Percentiles rank a stretch among this genome's conserved stretches.
Conservation (phyloP, 2,888 invertebrate genomes). For the Drosophila birchii region DNA sequence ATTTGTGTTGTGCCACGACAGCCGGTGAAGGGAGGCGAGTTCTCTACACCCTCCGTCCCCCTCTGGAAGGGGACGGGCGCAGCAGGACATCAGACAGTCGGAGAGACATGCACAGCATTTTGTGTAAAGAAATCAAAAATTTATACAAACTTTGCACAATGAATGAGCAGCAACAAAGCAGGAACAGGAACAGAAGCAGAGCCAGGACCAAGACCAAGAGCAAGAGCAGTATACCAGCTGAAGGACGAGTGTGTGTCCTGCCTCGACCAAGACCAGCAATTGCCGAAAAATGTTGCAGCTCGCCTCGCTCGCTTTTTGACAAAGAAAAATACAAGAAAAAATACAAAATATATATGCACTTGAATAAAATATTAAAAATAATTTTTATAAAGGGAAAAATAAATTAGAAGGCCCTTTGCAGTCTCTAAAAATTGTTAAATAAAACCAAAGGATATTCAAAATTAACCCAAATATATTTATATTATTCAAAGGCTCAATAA, state of each 20-base stretch:
- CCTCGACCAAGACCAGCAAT: constrained; percentile 61
- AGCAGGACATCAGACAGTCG: constrained; percentile 56
- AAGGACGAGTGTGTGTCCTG: constrained; percentile 53
- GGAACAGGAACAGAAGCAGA: constrained; percentile 22
- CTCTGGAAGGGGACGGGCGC: constrained; percentile 12
- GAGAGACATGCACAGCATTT: constrained; percentile 80
- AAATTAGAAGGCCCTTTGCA: background rate
- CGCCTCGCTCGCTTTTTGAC: constrained; percentile 56
- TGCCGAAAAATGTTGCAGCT: constrained; percentile 78
- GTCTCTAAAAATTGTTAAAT: background rate
- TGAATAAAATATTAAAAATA: constrained; percentile 18
- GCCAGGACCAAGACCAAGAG: background rate
- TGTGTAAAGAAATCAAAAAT: constrained; percentile 81
- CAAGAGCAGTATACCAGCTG: constrained; percentile 9
- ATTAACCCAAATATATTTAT: no score
- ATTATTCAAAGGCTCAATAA: no score
- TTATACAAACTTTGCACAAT: constrained; percentile 80
- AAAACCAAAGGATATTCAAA: no score
- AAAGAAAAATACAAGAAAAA: constrained; percentile 36
- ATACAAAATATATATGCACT: constrained; percentile 14
- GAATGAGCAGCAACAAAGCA: constrained; percentile 77
- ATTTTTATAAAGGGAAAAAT: background rate
- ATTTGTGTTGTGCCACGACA: constrained; percentile 73
- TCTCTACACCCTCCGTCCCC: background rate
- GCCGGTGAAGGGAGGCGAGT: constrained; percentile 22